phyloP scores from a whole-genome alignment of 2,888 invertebrate genomes.

The Acleris laterana region DNA sequence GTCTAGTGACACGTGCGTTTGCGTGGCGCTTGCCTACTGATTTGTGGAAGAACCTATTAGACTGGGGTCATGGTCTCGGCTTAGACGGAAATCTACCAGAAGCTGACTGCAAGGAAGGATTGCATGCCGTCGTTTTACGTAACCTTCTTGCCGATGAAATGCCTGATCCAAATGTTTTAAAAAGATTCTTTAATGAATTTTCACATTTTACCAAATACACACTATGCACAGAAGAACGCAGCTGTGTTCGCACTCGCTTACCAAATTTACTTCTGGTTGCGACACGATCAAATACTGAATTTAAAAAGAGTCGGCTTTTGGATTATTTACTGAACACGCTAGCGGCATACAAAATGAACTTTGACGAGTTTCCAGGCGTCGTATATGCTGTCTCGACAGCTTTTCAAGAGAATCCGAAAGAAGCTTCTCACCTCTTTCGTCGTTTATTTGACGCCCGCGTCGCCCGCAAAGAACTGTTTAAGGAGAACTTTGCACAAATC shows the following conservation, averaged over 20 bases:
- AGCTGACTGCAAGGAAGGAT: conserved; percentile 23
- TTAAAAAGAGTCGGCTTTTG: background rate
- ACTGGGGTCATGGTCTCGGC: conserved; percentile 26
- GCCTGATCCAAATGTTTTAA: background rate
- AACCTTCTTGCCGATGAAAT: conserved; percentile 4
- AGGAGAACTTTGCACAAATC: conserved; percentile 5
- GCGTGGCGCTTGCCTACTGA: conserved; percentile 30
- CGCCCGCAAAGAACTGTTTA: conserved; percentile 20
- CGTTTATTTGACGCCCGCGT: conserved; percentile 20
- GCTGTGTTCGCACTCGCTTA: conserved; percentile 3
- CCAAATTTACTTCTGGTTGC: conserved; percentile 10
- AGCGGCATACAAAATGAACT: conserved; percentile 3
- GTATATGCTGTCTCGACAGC: conserved; percentile 8
- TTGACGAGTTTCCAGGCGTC: conserved; percentile 9
- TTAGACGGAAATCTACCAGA: conserved; percentile 27
- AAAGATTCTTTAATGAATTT: conserved; percentile 16
- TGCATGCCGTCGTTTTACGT: conserved; percentile 30
- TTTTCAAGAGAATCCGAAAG: background rate
- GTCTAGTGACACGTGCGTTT: conserved; percentile 30
- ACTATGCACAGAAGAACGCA: conserved; percentile 10
- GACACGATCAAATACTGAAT: background rate
- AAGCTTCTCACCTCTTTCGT: background rate
- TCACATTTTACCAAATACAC: conserved; percentile 23
- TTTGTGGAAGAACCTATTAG: conserved; percentile 18
- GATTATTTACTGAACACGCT: conserved; percentile 10